These are phyloP conservation scores for Microtus richardsoni DNA, from an alignment of 2,113 vertebrate species.

Conservation along the genomic window DNA sequence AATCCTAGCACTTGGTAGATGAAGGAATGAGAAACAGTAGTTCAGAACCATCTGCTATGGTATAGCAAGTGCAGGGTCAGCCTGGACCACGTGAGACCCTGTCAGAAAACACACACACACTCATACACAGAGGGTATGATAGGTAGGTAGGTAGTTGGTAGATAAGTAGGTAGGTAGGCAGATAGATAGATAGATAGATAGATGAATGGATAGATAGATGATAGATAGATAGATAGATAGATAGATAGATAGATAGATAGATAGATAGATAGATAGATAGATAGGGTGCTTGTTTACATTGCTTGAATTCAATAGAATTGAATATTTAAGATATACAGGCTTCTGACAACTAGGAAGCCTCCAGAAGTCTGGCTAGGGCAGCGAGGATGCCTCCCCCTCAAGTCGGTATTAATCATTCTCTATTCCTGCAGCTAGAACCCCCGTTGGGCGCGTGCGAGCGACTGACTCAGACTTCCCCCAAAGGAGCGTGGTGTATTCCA, in stretches of 20 bases:
- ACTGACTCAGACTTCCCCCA: conserved; percentile 85
- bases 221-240: too few relatives aligned
- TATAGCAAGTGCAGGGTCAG: neutral
- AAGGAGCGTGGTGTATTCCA: conserved; percentile 84
- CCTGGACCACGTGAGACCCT: neutral
- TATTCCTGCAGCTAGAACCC: conserved; percentile 82
- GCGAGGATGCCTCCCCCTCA: neutral
- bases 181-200: too few relatives aligned
- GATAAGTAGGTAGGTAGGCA: too few relatives aligned
- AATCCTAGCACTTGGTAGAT: neutral
- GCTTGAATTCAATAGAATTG: conserved; percentile 27
- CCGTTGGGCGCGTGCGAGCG: conserved; percentile 85
- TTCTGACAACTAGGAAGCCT: neutral
- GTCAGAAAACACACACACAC: neutral
- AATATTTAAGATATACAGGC: neutral
- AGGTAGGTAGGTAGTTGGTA: too few relatives aligned
- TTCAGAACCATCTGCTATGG: neutral
- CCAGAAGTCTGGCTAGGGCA: neutral
- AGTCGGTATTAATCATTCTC: conserved; percentile 32
- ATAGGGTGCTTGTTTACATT: neutral
- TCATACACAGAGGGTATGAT: neutral
- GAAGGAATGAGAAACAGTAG: neutral
- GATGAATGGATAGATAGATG: too few relatives aligned
- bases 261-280: too few relatives aligned
- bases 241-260: neutral